Evolutionary conservation across 2,113 vertebrate genomes (phyloP), one percentile per base, ranked within the genome.

Genomic region (Falco punctatus): DNA sequence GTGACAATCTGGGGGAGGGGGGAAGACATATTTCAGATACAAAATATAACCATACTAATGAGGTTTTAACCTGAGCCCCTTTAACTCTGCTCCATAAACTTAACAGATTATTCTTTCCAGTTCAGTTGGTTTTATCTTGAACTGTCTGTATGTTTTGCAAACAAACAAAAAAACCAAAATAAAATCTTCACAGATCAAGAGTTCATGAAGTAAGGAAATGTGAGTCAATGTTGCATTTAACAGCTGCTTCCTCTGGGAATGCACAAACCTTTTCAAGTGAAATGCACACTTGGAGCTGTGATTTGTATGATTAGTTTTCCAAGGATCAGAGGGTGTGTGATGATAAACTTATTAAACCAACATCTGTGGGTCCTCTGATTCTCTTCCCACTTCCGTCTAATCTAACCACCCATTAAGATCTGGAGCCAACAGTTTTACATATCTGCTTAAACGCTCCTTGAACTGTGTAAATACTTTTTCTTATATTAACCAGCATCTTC

Each of bases 251-350:
- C 94, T 90, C 8, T 0, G 57, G 87, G 94, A 88, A 92, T 8
- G 35, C 38, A 72, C 35, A 70, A 64, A 81, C 57, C 54, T 69
- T 75, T 74, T n/a, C 19, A 71, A 92, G 24, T n/a, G 10, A 78
- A 94, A 88, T 30, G 5, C 86, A 85, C 52, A 40, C 48, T 64
- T 69, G 38, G 64, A 91, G 69, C 69, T 62, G 69, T 75, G 82
- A 81, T 87, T 86, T 67, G 52, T 81, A 92, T 80, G 81, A 83
- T 71, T 79, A 59, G 35, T 69, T 81, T 92, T 78, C 69, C 82
- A 91, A 94, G 66, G 72, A 93, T 92, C 77, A 93, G 49, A 88
- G 88, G 96, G 94, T 94, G 85, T 94, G 90, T 95, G 95, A 92
- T 0, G 4, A 87, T 66, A 64, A 82, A 91, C 44, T 94, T 75